phyloP scores from a whole-genome alignment of 2,888 invertebrate species.

The Leucoma salicis region DNA sequence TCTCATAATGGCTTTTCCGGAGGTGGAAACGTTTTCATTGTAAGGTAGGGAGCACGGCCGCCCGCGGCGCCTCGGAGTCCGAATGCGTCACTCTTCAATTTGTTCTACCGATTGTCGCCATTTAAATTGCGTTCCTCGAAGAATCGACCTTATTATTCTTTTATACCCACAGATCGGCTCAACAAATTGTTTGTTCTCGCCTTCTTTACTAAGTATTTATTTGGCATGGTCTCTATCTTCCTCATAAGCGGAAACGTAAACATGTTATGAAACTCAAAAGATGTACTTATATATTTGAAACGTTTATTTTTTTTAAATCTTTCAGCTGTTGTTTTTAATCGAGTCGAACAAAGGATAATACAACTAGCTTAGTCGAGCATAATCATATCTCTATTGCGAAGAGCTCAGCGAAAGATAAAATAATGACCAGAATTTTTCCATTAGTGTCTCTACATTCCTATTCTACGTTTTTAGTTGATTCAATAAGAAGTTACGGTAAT shows the following conservation, averaged over 20 bases:
- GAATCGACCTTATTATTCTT: slow-evolving; percentile 69
- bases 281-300: slow-evolving; percentile 68
- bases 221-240: slow-evolving; percentile 58
- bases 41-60: slow-evolving; percentile 44
- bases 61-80: slow-evolving; percentile 44
- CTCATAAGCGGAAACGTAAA: slow-evolving; percentile 58
- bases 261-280: slow-evolving; percentile 59
- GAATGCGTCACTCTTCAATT: slow-evolving; percentile 48
- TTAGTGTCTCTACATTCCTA: slow-evolving; percentile 61
- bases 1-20: slow-evolving; percentile 64
- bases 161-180: slow-evolving; percentile 42
- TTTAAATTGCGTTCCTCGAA: slow-evolving; percentile 70
- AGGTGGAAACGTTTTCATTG: slow-evolving; percentile 48
- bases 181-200: slow-evolving; percentile 48
- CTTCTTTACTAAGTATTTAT: slow-evolving; percentile 48
- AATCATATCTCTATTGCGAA: slow-evolving; percentile 60
- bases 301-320: slow-evolving; percentile 61
- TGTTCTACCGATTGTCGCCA: slow-evolving; percentile 62
- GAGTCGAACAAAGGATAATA: slow-evolving; percentile 72
- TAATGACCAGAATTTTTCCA: slow-evolving; percentile 66
- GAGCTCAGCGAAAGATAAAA: slow-evolving; percentile 62
- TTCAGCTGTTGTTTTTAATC: slow-evolving; percentile 65
- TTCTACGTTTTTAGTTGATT: slow-evolving; percentile 55
- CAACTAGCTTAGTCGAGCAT: slow-evolving; percentile 71
- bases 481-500: slow-evolving; percentile 65